Evolutionary conservation across 2,888 invertebrate genomes (phyloP).

Genomic region (Elysia crispata): DNA sequence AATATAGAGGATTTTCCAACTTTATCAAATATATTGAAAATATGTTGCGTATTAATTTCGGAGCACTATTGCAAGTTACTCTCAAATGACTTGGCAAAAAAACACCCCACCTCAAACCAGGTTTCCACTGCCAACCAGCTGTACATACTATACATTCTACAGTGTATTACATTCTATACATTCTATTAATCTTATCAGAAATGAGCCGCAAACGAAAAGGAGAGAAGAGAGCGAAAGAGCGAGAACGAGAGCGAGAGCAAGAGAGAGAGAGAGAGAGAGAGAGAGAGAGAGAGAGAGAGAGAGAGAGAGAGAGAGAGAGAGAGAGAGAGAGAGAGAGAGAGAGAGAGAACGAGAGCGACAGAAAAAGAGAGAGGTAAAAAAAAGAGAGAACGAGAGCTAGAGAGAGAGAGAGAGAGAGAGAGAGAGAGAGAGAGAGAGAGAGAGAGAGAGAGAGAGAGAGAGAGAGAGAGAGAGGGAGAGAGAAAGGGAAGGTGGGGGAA

Average conservation of each 20-base stretch:
- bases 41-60: too few relatives aligned
- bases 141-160: too few relatives aligned
- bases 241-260: not conserved
- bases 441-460: not conserved
- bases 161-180: too few relatives aligned
- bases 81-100: too few relatives aligned
- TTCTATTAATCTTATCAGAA: too few relatives aligned
- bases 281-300: conserved; percentile 31
- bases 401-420: conserved; percentile 26
- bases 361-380: not conserved
- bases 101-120: too few relatives aligned
- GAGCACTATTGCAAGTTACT: too few relatives aligned
- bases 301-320: conserved; percentile 24
- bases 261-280: not conserved
- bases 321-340: conserved; percentile 12
- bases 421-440: conserved; percentile 6
- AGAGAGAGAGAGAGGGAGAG: conserved; percentile 3
- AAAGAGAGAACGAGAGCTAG: not conserved
- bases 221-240: too few relatives aligned
- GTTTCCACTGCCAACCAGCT: too few relatives aligned
- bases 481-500: conserved; percentile 3
- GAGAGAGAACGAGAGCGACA: not conserved
- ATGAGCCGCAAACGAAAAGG: too few relatives aligned
- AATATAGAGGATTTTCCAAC: too few relatives aligned
- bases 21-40: too few relatives aligned